Evolutionary conservation across 2,113 vertebrate species (phyloP).

Genomic region (Philantomba maxwellii): DNA sequence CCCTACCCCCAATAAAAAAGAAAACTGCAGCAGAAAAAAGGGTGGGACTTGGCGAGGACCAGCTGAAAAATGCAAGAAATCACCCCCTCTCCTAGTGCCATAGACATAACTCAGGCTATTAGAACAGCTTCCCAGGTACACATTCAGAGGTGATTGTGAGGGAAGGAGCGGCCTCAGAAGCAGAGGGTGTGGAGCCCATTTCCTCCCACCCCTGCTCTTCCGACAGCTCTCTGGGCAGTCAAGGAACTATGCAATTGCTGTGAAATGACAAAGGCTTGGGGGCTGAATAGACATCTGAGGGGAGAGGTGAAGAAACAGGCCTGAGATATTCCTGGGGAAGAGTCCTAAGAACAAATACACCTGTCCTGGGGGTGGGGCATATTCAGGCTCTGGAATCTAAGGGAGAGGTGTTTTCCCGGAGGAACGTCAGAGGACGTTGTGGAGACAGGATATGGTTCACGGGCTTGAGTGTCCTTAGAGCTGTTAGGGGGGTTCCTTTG

Average conservation of each 20-base stretch:
- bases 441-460: background rate
- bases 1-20: background rate
- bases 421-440: background rate
- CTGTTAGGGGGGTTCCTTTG: background rate
- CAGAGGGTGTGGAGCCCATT: background rate
- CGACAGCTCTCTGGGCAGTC: background rate
- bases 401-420: conserved; percentile 4
- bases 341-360: background rate
- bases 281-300: background rate
- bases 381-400: background rate
- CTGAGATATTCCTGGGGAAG: background rate
- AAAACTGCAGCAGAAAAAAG: conserved; percentile 35
- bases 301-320: background rate
- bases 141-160: background rate
- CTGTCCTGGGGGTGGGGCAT: background rate
- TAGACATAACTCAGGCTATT: background rate
- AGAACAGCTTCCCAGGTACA: background rate
- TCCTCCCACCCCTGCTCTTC: background rate
- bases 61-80: conserved; percentile 3
- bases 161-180: background rate
- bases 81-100: background rate
- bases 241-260: background rate
- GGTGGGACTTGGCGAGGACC: conserved; percentile 50
- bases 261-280: background rate
- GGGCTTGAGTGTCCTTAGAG: background rate